Percentiles rank a stretch among this genome's conserved stretches.
Conservation (phyloP, 2,797 vertebrate genomes). For the Brachymystax lenok region DNA sequence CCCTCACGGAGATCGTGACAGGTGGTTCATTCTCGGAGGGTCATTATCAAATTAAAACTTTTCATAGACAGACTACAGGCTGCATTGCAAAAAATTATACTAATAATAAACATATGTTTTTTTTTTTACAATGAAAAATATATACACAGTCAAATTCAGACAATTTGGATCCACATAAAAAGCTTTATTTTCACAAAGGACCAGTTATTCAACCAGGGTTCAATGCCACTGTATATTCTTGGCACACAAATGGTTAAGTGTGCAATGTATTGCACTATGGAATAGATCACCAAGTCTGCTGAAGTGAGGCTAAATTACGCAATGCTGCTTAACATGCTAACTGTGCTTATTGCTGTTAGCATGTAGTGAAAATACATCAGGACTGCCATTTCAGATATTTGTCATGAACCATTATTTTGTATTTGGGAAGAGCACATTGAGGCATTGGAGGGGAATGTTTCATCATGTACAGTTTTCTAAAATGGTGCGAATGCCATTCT, state of each 20-base stretch:
- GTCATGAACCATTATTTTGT: background rate
- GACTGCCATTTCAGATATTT: background rate
- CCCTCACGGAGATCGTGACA: no score
- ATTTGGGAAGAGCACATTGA: background rate
- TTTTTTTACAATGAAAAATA: no score
- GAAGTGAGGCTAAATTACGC: background rate
- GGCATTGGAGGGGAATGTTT: constrained; percentile 3
- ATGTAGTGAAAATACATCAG: background rate
- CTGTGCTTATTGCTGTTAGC: background rate
- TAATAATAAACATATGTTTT: no score
- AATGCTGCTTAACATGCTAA: background rate
- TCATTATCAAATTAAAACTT: no score
- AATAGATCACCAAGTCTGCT: background rate
- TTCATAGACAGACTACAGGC: no score
- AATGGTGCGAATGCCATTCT: background rate
- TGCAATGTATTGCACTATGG: background rate
- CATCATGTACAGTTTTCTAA: background rate
- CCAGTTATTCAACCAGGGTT: background rate
- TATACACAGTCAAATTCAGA: background rate
- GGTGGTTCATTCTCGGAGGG: no score
- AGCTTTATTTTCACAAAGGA: constrained; percentile 14
- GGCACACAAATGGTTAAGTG: background rate
- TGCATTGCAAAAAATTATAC: no score
- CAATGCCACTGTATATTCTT: background rate
- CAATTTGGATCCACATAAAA: constrained; percentile 1